Evolutionary conservation across 2,888 invertebrate genomes (phyloP).

Genomic region (Sarcophaga variegata): DNA sequence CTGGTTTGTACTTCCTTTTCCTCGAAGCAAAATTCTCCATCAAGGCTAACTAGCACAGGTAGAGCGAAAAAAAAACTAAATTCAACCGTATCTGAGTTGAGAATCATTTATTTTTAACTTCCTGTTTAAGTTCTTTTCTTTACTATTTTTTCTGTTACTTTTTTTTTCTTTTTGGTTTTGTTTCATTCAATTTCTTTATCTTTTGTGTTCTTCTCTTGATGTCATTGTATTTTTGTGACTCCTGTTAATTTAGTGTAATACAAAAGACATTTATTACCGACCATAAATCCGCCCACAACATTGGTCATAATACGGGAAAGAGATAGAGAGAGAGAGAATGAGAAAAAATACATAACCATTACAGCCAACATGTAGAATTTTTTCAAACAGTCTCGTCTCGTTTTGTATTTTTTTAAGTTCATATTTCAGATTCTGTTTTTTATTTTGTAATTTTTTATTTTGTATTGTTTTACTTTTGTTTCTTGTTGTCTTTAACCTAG

Average conservation of each 20-base stretch:
- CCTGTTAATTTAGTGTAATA: conserved; percentile 73
- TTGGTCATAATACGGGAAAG: conserved; percentile 69
- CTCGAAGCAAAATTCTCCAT: too few relatives aligned
- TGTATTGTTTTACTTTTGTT: conserved; percentile 11
- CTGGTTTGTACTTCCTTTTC: too few relatives aligned
- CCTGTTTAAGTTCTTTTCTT: conserved; percentile 29
- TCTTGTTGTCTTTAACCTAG: conserved; percentile 61
- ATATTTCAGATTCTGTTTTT: conserved; percentile 13
- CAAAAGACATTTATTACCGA: conserved; percentile 75
- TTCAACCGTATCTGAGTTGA: conserved; percentile 39
- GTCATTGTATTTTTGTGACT: conserved; percentile 69
- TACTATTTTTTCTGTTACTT: not conserved
- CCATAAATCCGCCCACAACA: conserved; percentile 74
- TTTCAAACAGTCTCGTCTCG: conserved; percentile 60
- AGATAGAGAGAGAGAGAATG: too few relatives aligned
- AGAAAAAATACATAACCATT: conserved; percentile 9
- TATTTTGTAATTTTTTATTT: too few relatives aligned
- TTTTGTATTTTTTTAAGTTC: conserved; percentile 45
- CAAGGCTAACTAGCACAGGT: too few relatives aligned
- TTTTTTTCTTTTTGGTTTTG: not conserved
- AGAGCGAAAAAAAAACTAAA: not conserved
- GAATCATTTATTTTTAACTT: conserved; percentile 61
- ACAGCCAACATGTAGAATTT: conserved; percentile 44
- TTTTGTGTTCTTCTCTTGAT: conserved; percentile 23
- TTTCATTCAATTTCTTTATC: conserved; percentile 6